Base-by-base conservation (phyloP, 2,797 vertebrate species). In the Alauda arvensis region DNA sequence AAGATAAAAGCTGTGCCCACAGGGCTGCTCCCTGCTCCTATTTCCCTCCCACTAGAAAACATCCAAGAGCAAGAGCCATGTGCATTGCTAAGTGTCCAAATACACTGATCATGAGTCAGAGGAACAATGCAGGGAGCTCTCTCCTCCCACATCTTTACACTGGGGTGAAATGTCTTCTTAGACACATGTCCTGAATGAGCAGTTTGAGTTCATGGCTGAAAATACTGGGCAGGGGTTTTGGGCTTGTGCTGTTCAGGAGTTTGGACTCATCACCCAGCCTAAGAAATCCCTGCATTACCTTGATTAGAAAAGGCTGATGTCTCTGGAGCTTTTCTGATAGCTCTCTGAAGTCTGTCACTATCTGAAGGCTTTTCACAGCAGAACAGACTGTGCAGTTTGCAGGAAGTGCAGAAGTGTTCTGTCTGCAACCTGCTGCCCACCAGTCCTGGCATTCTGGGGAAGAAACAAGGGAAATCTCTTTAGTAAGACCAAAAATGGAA, bases 231-330 rank as follows among this genome's bases (percentile, higher is more conserved):
- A 74, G 14, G 31, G 31, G 10, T 57, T 60, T 83, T 15, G 67
- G 25, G 46, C 18, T 88, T 2, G 1, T 46, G 43, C 34, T 85
- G 18, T 45, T 63, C 33, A 69, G 31, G 59, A 25, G 25, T 33
- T 23, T 34, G 67, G 45, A 45, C 13, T 59, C 24, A 62, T 24
- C 34, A 68, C 7, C 8, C 49, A 75, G 74, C 56, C 43, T 55
- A 31, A 42, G 9, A 39, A 60, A 76, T 29, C 66, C 45, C 25
- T 43, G 68, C 17, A n/a, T 91, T 94, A 99, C 99, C 98, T 99
- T 99, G 72, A 99, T 97, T 78, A 99, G 93, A 60, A 99, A 95
- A 18, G 98, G 98, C 91, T 98, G 98, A 40, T 98, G 96, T 21
- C 95, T 96, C 88, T 97, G 97, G 52, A 97, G 95, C 42, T 87